Evolutionary conservation across 2,888 invertebrate genomes (phyloP).

Genomic region (Notodonta ziczac): DNA sequence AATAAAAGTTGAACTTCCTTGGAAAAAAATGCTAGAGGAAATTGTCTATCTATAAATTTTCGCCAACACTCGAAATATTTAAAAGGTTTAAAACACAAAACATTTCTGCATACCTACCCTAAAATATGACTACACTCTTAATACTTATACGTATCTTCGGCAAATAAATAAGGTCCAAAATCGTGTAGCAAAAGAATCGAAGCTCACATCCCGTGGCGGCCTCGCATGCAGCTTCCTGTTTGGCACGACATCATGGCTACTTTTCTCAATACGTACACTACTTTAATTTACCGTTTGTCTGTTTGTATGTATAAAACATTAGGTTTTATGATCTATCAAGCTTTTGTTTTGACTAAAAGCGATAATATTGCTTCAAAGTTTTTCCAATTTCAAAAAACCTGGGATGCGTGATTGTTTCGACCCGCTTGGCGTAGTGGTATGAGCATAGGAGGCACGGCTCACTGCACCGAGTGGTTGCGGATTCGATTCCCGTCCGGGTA

Average conservation of each 20-base stretch:
- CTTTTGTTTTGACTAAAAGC: background rate
- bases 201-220: slow-evolving; percentile 72
- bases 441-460: too few relatives aligned
- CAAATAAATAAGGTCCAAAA: slow-evolving; percentile 63
- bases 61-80: slow-evolving; percentile 9
- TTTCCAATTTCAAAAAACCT: background rate
- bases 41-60: too few relatives aligned
- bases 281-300: slow-evolving; percentile 47
- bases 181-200: slow-evolving; percentile 68
- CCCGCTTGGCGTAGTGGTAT: too few relatives aligned
- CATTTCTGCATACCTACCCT: slow-evolving; percentile 5
- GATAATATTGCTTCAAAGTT: background rate
- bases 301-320: slow-evolving; percentile 31
- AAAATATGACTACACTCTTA: slow-evolving; percentile 27
- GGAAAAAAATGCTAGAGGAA: too few relatives aligned
- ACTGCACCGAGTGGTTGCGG: too few relatives aligned
- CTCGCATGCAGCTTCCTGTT: slow-evolving; percentile 80
- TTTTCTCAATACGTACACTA: slow-evolving; percentile 65
- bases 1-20: too few relatives aligned
- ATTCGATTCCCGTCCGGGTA: too few relatives aligned
- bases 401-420: too few relatives aligned
- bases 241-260: slow-evolving; percentile 80
- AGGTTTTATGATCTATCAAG: slow-evolving; percentile 19
- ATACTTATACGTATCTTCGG: slow-evolving; percentile 33
- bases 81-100: slow-evolving; percentile 7